Percentiles rank a stretch among this genome's conserved stretches.
These are phyloP conservation scores for Listronotus oregonensis DNA, from an alignment of 1,140 invertebrate genomes.

Conservation along the genomic window DNA sequence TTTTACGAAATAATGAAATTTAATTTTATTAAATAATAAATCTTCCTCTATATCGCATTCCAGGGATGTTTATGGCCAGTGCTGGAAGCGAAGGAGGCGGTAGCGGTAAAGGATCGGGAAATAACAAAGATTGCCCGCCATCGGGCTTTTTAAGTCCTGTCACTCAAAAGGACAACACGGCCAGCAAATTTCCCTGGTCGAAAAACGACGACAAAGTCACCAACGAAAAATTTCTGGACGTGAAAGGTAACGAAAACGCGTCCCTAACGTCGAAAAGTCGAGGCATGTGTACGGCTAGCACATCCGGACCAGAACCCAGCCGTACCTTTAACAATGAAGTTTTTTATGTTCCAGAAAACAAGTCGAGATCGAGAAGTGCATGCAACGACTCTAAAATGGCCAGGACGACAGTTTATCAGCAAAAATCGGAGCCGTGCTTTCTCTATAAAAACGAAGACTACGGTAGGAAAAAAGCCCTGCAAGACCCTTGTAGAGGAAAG, in stretches of 20 bases:
- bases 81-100: not conserved
- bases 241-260: slow-evolving; percentile 4
- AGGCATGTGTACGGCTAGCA: not conserved
- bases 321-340: not conserved
- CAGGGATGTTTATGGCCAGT: not conserved
- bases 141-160: no score
- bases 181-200: not conserved
- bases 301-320: not conserved
- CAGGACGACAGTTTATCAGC: no score
- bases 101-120: not conserved
- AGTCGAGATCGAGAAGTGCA: no score
- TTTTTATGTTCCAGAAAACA: no score
- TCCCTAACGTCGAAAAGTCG: not conserved
- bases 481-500: no score
- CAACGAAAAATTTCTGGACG: slow-evolving; percentile 5
- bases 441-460: no score
- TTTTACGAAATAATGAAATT: no score
- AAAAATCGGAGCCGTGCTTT: no score
- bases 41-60: not conserved
- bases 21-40: no score
- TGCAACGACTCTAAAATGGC: no score
- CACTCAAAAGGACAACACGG: not conserved
- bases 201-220: not conserved
- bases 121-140: no score
- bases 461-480: no score